Evolutionary conservation across 2,797 vertebrate species (phyloP), one percentile per base, ranked within the genome.

Genomic region (Rachycentron canadum): DNA sequence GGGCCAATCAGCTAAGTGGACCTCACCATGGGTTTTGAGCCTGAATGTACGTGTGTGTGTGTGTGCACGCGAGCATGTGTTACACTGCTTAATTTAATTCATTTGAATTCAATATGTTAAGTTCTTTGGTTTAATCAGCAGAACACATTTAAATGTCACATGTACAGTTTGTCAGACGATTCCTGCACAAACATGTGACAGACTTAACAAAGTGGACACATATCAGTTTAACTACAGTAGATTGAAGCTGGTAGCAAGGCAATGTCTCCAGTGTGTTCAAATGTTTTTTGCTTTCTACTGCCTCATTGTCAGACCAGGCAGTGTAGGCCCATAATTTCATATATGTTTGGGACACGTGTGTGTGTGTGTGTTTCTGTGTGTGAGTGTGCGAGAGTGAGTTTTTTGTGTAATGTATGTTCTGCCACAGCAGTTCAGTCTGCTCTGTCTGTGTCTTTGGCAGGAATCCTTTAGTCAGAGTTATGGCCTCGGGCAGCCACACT

Each of bases 381-480:
- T 62, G 5, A 40, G n/a, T 23, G 50, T 25, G 50, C 7, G 1
- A 26, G 66, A 41, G 47, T 34, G 58, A 34, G 65, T 64, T 69
- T 60, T 65, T 69, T 58, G 76, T 86, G 74, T 83, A 78, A 82
- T 89, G 85, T 90, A 84, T 89, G 83, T 78, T 77, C 55, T 73
- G 71, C 69, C 83, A 67, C 83, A 79, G 77, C 67, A 50, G 82
- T 83, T 78, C 71, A 19, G 67, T 81, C 73, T 26, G 61, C 63
- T 77, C 45, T 40, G 38, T 73, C 61, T 66, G 75, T 70, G 34
- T 78, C 79, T 77, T 61, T 86, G 89, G 83, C 88, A 88, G 83
- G 86, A 92, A 92, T 92, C 83, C 86, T 92, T 90, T 82, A 88
- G 85, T 86, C 84, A 76, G 88, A 90, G 80, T 88, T 85, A 86